Conservation (phyloP, 2,888 invertebrate species). For the Hybos culiciformis region DNA sequence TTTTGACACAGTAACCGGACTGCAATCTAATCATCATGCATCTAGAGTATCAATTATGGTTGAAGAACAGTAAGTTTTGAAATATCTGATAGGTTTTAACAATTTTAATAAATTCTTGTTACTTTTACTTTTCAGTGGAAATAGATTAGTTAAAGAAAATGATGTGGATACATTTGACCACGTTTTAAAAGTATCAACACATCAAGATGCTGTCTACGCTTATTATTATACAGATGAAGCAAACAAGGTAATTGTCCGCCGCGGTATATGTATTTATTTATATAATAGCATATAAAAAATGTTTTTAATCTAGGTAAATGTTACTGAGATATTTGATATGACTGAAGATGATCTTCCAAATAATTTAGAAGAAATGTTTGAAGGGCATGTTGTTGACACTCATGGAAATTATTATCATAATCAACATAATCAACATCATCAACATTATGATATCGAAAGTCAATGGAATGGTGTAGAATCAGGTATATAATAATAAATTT, state of each 20-base stretch:
- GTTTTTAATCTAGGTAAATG: too few relatives aligned
- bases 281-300: too few relatives aligned
- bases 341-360: constrained; percentile 55
- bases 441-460: constrained; percentile 30
- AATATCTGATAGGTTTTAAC: not conserved
- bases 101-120: not conserved
- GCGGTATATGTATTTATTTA: not conserved
- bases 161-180: constrained; percentile 56
- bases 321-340: constrained; percentile 82
- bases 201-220: constrained; percentile 75
- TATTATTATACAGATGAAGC: constrained; percentile 84
- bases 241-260: constrained; percentile 47
- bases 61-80: constrained; percentile 27
- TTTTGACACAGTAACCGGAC: constrained; percentile 31
- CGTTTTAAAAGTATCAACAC: constrained; percentile 60
- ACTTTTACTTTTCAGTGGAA: constrained; percentile 21
- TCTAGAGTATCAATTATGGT: constrained; percentile 30
- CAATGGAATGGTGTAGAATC: constrained; percentile 36
- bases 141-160: constrained; percentile 25
- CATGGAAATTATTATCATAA: constrained; percentile 24
- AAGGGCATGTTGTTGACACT: constrained; percentile 29
- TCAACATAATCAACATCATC: constrained; percentile 22
- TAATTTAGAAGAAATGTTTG: constrained; percentile 27
- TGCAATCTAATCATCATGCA: constrained; percentile 30
- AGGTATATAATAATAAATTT: constrained; percentile 22